Percentiles rank a stretch among this genome's conserved stretches.
phyloP scores from a whole-genome alignment of 2,888 invertebrate genomes.

The Nemoura dubitans region DNA sequence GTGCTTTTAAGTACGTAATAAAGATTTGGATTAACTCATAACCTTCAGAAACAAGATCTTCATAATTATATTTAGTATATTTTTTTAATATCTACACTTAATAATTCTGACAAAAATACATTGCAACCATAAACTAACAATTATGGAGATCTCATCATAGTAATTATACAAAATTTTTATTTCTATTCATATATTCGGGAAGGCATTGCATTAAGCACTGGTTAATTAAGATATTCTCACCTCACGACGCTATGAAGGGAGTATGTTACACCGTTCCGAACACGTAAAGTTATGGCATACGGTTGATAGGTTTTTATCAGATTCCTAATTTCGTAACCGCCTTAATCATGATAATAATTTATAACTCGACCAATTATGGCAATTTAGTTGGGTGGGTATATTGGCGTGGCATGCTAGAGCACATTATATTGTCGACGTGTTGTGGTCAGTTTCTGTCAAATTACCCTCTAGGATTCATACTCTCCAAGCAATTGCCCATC shows the following conservation, averaged over 20 bases:
- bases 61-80: no score
- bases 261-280: background rate
- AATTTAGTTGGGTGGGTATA: background rate
- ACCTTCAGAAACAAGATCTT: no score
- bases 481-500: no score
- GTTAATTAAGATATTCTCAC: constrained; percentile 12
- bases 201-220: background rate
- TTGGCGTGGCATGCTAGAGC: no score
- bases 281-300: background rate
- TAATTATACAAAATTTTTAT: background rate
- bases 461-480: no score
- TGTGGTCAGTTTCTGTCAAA: no score
- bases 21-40: no score
- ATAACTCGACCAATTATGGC: background rate
- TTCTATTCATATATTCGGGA: background rate
- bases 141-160: background rate
- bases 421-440: no score
- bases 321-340: background rate
- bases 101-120: no score
- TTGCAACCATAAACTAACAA: background rate
- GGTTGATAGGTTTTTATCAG: background rate
- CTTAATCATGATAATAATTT: background rate
- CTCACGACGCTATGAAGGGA: background rate
- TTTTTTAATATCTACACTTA: no score
- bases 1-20: no score